A percentile compares a stretch with the other conserved stretches of the same genome.
These are phyloP conservation scores for Oxyura jamaicensis DNA, from an alignment of 2,113 vertebrate species.

Conservation along the genomic window DNA sequence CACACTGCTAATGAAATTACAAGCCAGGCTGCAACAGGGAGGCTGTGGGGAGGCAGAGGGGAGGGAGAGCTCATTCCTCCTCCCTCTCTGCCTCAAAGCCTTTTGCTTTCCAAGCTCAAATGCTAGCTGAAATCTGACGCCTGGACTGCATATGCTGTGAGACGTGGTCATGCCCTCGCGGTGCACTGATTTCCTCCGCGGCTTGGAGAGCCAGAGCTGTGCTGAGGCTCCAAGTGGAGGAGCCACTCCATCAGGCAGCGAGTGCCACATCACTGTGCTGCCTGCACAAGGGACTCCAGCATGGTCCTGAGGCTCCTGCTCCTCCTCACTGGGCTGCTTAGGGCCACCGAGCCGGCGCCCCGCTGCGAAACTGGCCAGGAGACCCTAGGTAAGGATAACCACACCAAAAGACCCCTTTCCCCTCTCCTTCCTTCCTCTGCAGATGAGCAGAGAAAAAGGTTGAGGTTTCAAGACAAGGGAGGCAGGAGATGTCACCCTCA, in stretches of 20 bases:
- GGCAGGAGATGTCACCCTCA: neutral
- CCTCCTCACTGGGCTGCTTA: conserved; percentile 15
- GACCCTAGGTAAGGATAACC: conserved; percentile 78
- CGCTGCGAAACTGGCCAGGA: conserved; percentile 75
- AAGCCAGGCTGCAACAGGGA: neutral
- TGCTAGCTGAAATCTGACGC: conserved; percentile 75
- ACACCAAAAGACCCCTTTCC: neutral
- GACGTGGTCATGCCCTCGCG: conserved; percentile 55
- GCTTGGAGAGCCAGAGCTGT: conserved; percentile 15
- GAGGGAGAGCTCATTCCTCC: conserved; percentile 51
- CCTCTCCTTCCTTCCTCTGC: neutral
- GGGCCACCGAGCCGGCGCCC: conserved; percentile 12
- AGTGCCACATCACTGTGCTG: conserved; percentile 85
- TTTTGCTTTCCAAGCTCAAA: conserved; percentile 52
- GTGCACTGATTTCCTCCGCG: conserved; percentile 41
- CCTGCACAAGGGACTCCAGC: conserved; percentile 64
- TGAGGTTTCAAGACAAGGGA: neutral
- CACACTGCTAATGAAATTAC: neutral
- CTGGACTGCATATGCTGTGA: conserved; percentile 70
- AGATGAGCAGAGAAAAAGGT: neutral
- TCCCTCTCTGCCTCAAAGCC: conserved; percentile 38
- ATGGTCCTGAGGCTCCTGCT: conserved; percentile 62
- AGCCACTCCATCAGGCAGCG: neutral
- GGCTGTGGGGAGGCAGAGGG: neutral
- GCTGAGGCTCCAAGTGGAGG: neutral